Percentiles rank a stretch among this genome's conserved stretches.
Evolutionary conservation across 2,797 vertebrate species (phyloP).

Genomic region (Enteromius viviparus): DNA sequence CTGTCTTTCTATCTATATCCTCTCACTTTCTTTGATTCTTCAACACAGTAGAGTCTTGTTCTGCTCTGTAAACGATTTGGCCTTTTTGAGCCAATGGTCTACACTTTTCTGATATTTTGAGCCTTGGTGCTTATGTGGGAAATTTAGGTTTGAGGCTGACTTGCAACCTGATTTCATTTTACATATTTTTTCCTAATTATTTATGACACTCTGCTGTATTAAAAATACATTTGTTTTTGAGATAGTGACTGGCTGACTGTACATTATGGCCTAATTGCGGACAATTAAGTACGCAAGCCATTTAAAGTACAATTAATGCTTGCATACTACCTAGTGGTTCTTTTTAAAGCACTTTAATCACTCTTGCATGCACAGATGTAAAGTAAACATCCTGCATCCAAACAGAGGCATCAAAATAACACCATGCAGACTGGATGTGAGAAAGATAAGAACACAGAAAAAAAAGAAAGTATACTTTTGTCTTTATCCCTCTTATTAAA

Average conservation of each 20-base stretch:
- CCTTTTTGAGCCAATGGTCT: background rate
- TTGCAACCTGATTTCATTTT: background rate
- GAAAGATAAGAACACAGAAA: background rate
- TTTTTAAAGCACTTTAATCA: background rate
- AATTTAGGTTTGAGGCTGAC: background rate
- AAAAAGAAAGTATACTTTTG: background rate
- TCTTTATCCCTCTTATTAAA: background rate
- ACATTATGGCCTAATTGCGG: background rate
- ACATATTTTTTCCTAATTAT: background rate
- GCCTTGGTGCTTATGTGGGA: background rate
- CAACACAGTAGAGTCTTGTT: background rate
- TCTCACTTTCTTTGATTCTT: conserved; percentile 35
- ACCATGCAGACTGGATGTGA: background rate
- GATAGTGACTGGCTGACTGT: background rate
- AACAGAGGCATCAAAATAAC: background rate
- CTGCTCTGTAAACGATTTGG: background rate
- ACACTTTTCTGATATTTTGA: background rate
- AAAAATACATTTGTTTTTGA: background rate
- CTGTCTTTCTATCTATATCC: conserved; percentile 22
- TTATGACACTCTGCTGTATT: background rate
- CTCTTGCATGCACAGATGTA: background rate
- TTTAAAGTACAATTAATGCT: background rate
- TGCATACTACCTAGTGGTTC: background rate
- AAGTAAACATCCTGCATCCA: background rate
- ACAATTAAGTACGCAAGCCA: background rate